These are phyloP conservation scores for Sinella curviseta DNA, from an alignment of 1,140 invertebrate genomes.

Conservation along the genomic window DNA sequence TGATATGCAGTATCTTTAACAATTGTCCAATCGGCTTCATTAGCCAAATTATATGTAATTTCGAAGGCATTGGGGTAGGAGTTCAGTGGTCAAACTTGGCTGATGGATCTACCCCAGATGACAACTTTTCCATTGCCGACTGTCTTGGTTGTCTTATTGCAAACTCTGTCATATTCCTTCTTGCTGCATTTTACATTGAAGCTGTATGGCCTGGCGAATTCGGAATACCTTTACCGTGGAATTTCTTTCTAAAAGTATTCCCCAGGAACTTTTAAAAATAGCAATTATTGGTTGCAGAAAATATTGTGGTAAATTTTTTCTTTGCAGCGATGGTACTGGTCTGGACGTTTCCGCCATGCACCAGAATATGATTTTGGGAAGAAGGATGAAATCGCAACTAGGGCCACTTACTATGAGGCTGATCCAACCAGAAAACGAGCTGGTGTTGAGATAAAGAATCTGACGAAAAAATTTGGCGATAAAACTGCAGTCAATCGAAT, in stretches of 20 bases:
- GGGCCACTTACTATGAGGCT: too few relatives aligned
- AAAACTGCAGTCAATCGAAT: slow-evolving; percentile 33
- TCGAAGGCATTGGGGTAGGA: slow-evolving; percentile 67
- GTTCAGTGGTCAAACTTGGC: slow-evolving; percentile 75
- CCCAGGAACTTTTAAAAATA: too few relatives aligned
- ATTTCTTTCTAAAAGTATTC: slow-evolving; percentile 19
- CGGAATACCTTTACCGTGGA: slow-evolving; percentile 50
- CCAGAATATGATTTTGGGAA: slow-evolving; percentile 52
- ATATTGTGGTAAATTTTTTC: too few relatives aligned
- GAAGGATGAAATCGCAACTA: too few relatives aligned
- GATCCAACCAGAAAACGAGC: slow-evolving; percentile 54
- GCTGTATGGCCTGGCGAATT: slow-evolving; percentile 42
- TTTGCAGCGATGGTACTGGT: slow-evolving; percentile 52
- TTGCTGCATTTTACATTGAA: slow-evolving; percentile 63
- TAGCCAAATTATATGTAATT: slow-evolving; percentile 62
- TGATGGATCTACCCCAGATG: slow-evolving; percentile 67
- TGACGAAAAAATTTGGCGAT: slow-evolving; percentile 53
- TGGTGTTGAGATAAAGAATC: slow-evolving; percentile 56
- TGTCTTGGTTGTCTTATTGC: slow-evolving; percentile 67
- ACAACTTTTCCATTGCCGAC: slow-evolving; percentile 67
- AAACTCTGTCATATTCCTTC: slow-evolving; percentile 66
- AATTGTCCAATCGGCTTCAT: slow-evolving; percentile 70
- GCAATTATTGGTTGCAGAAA: too few relatives aligned
- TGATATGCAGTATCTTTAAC: slow-evolving; percentile 57
- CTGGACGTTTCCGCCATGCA: slow-evolving; percentile 43